These are phyloP conservation scores for Megaceryle maxima DNA, from an alignment of 2,113 vertebrate species.

Conservation along the genomic window DNA sequence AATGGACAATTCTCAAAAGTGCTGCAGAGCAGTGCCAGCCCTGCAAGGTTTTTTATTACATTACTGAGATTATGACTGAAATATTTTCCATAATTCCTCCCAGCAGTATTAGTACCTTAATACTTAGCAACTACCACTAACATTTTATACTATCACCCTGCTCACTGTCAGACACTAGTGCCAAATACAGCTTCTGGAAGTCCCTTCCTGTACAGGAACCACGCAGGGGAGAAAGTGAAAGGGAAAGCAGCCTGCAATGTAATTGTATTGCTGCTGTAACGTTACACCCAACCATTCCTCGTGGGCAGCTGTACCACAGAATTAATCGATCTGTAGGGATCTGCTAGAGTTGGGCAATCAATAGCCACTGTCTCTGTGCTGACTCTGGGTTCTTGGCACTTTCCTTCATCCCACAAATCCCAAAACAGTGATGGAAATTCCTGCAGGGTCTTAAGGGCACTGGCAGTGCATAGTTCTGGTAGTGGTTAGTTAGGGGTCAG, in stretches of 20 bases:
- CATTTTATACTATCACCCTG: neutral
- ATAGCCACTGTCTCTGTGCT: rapidly evolving
- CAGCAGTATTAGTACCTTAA: neutral
- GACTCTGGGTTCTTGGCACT: rapidly evolving
- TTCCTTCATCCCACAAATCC: neutral
- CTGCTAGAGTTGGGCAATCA: neutral
- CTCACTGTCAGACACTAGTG: neutral
- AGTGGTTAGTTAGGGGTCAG: too few species aligned
- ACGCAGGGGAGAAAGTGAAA: neutral
- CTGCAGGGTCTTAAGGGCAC: neutral
- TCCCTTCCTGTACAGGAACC: neutral
- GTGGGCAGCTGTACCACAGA: neutral
- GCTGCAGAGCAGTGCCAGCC: neutral
- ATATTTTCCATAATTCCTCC: constrained; percentile 13
- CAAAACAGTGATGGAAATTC: neutral
- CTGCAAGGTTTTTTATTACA: neutral
- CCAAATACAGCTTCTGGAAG: neutral
- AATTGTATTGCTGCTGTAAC: rapidly evolving
- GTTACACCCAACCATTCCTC: rapidly evolving
- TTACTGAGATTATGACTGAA: neutral
- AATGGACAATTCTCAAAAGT: neutral
- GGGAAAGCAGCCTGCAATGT: neutral
- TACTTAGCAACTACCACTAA: neutral
- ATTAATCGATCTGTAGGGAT: neutral
- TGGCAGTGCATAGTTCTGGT: neutral